phyloP scores from a whole-genome alignment of 2,888 invertebrate genomes.

The Doris montereyensis region DNA sequence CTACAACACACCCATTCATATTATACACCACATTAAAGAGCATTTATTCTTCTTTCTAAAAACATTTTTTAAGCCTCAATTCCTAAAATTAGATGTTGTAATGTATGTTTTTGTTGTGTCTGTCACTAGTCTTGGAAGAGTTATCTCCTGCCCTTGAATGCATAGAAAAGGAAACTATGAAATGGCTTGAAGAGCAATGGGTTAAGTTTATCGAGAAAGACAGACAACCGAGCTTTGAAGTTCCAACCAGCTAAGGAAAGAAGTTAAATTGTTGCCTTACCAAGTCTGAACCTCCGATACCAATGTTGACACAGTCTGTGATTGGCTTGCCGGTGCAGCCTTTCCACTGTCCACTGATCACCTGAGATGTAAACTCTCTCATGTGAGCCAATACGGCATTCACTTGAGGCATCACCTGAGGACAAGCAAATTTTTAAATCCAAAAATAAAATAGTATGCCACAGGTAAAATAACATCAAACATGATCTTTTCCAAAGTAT shows the following conservation, averaged over 20 bases:
- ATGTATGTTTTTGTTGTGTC: no score
- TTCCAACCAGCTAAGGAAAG: background rate
- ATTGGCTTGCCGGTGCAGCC: constrained; percentile 93
- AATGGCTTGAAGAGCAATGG: no score
- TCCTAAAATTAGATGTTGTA: no score
- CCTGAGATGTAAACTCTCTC: constrained; percentile 90
- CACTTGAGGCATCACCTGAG: constrained; percentile 85
- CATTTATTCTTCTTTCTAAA: no score
- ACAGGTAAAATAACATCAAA: no score
- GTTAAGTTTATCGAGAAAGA: background rate
- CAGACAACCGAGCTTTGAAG: background rate
- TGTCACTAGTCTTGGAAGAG: no score
- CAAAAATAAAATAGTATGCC: no score
- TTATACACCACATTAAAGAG: no score
- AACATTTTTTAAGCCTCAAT: no score
- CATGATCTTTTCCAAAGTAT: no score
- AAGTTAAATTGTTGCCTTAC: constrained; percentile 74
- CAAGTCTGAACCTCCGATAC: constrained; percentile 98
- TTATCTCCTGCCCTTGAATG: no score
- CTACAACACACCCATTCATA: no score
- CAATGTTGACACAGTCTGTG: constrained; percentile 98
- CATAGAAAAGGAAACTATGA: background rate
- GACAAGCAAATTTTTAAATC: background rate
- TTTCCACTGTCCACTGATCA: constrained; percentile 78
- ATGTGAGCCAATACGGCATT: constrained; percentile 93